Evolutionary conservation across 2,113 vertebrate species (phyloP).

Genomic region (Podocnemis expansa): DNA sequence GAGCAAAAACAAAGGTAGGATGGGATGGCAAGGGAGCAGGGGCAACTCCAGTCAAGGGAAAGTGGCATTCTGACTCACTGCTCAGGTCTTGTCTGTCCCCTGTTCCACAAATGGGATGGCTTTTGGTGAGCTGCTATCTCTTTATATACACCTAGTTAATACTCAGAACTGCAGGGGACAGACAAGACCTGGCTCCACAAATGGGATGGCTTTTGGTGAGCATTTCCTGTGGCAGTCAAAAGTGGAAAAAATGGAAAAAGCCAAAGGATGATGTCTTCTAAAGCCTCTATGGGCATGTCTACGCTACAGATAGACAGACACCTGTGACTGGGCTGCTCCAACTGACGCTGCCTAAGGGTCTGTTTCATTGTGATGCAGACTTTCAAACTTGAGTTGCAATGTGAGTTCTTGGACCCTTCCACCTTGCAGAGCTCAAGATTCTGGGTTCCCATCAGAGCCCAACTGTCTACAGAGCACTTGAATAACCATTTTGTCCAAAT

Average conservation of each 20-base stretch:
- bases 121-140: background rate
- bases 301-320: background rate
- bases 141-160: too few relatives aligned
- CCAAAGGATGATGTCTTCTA: background rate
- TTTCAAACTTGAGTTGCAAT: background rate
- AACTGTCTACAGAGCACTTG: background rate
- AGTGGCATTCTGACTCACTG: background rate
- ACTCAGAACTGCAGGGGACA: too few relatives aligned
- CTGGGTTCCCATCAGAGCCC: background rate
- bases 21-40: rapidly evolving
- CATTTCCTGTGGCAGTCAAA: background rate
- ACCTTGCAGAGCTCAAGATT: background rate
- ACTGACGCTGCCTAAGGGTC: background rate
- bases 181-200: too few relatives aligned
- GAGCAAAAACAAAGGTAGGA: background rate
- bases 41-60: too few relatives aligned
- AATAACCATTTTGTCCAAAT: background rate
- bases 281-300: background rate
- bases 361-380: background rate
- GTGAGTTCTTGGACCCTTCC: background rate
- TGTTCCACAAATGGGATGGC: rapidly evolving
- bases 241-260: background rate
- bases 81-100: background rate
- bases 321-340: background rate
- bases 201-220: background rate